phyloP scores from a whole-genome alignment of 2,888 invertebrate genomes.

The Psococerastis gibbosa region DNA sequence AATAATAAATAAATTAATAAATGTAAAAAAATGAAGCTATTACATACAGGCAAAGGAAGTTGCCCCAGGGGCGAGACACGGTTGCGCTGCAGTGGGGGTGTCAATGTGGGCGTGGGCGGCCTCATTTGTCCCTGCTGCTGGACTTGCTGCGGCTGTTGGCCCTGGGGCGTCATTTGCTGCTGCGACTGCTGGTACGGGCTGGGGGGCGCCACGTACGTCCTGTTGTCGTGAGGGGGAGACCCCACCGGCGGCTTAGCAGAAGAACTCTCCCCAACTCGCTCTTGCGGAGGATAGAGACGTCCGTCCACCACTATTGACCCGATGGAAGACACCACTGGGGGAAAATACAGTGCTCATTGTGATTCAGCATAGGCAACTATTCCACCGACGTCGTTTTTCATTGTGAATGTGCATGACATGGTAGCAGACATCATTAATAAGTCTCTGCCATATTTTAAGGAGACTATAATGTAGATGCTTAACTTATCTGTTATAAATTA shows the following conservation, averaged over 20 bases:
- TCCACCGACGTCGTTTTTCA: too few relatives aligned
- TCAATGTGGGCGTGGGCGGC: constrained; percentile 6
- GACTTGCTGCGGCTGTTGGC: neutral
- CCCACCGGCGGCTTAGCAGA: constrained; percentile 19
- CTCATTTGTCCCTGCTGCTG: neutral
- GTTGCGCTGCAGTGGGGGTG: constrained; percentile 1
- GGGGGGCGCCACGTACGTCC: neutral
- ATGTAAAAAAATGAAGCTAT: neutral
- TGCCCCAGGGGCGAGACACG: constrained; percentile 4
- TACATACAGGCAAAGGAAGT: neutral
- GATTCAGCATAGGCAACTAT: too few relatives aligned
- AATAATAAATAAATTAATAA: neutral
- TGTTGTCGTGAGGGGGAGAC: neutral
- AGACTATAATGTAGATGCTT: too few relatives aligned
- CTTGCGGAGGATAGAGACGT: constrained; percentile 42
- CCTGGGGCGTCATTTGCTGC: neutral
- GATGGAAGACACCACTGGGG: constrained; percentile 50
- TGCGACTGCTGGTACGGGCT: constrained; percentile 1
- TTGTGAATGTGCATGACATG: too few relatives aligned
- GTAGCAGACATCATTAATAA: too few relatives aligned
- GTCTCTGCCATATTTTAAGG: too few relatives aligned
- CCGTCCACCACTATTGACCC: constrained; percentile 72
- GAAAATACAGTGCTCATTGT: constrained; percentile 10
- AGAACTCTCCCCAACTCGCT: too few relatives aligned
- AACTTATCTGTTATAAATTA: too few relatives aligned